Evolutionary conservation across 1,140 invertebrate species (phyloP), one percentile per base, ranked within the genome.

Genomic region (Drosophila asahinai): DNA sequence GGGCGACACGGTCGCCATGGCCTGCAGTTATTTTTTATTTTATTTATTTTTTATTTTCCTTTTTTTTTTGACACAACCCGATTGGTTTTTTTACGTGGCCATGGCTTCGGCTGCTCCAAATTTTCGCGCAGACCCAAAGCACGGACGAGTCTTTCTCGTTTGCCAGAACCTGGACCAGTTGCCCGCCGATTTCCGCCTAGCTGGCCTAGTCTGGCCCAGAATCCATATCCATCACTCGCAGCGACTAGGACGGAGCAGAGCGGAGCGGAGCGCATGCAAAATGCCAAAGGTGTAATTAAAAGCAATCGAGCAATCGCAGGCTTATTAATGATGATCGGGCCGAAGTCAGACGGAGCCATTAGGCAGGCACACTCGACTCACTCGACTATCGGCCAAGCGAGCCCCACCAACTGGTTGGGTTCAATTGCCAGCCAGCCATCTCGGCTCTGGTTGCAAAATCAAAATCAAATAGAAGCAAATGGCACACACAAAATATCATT

Each of bases 211-310:
- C 38, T 73, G 42, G 60, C 36, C 47, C 57, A 45, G 66, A 70
- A 70, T 70, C 55, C 62, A 43, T 15, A 47, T 60, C 63, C 55
- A 38, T 42, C 42, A 27, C 52, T 52, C 47, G 27, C 22, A 3
- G 17, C 15, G 14, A 49, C 59, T 43, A 5, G 19, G 15, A 14
- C 66, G 12, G 5, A 14, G 22, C 30, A 48, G 48, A 15, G 22
- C 30, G 61, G 48, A 15, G 42, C 30, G 42, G 12, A 19, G 63
- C 59, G 66, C 57, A 42, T 67, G 77, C 84, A 74, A 87, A 90
- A 90, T 90, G 86, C 86, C 86, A 90, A 90, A 90, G 86, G 86
- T 90, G 82, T 81, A 91, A 90, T 90, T 90, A 90, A 82, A 77
- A 90, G 27, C 63, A 72, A 48, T 36, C 55, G 64, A 27, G 48